These are phyloP conservation scores for Gibbula magus DNA, from an alignment of 2,888 invertebrate species.

Conservation along the genomic window DNA sequence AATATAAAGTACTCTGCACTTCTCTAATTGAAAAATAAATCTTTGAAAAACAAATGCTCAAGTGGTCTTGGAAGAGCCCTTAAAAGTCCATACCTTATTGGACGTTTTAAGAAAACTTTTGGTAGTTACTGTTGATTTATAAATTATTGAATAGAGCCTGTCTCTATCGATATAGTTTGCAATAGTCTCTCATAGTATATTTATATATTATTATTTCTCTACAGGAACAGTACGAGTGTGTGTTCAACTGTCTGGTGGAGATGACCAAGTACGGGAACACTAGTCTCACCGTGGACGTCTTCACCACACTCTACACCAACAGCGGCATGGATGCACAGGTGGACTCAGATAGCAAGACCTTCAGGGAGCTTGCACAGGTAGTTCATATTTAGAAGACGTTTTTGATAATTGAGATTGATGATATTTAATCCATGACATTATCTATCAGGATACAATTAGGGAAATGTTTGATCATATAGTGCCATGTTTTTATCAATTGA, in stretches of 20 bases:
- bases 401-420: too few relatives aligned
- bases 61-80: too few relatives aligned
- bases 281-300: background rate
- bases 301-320: background rate
- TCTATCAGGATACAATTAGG: too few relatives aligned
- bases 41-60: too few relatives aligned
- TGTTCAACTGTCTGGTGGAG: conserved; percentile 3
- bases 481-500: background rate
- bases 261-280: background rate
- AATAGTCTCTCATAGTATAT: too few relatives aligned
- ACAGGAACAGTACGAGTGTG: background rate
- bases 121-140: too few relatives aligned
- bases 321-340: background rate
- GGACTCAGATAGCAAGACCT: background rate
- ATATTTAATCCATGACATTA: too few relatives aligned
- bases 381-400: background rate
- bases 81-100: background rate
- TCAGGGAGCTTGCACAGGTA: background rate
- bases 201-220: background rate
- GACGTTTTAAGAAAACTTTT: too few relatives aligned
- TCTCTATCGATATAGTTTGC: too few relatives aligned
- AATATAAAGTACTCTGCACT: too few relatives aligned
- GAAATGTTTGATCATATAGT: background rate
- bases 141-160: too few relatives aligned
- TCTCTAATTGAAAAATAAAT: too few relatives aligned